Evolutionary conservation across 2,113 vertebrate genomes (phyloP).

Genomic region (Ophthalmolycus amberensis): DNA sequence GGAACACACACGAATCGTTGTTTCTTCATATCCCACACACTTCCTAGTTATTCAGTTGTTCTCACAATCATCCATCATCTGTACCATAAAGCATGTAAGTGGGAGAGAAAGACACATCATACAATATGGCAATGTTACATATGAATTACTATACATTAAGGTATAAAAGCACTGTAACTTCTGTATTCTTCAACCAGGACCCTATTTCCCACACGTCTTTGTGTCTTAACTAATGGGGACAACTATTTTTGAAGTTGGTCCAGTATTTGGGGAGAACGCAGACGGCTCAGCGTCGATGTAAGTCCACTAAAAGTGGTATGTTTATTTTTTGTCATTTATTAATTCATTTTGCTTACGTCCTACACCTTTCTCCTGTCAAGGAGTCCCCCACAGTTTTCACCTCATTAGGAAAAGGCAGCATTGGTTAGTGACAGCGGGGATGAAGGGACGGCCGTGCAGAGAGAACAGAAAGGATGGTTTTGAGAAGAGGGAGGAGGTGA

Average conservation of each 20-base stretch:
- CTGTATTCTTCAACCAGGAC: background rate
- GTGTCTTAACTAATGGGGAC: background rate
- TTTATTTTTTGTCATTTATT: background rate
- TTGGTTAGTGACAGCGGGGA: conserved; percentile 22
- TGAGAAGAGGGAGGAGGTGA: conserved; percentile 8
- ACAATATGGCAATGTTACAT: conserved; percentile 10
- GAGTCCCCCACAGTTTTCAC: background rate
- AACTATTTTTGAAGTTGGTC: background rate
- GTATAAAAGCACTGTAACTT: conserved; percentile 15
- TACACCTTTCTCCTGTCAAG: background rate
- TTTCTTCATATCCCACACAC: conserved; percentile 13
- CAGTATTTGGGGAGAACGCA: background rate
- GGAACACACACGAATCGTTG: background rate
- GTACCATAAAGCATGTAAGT: conserved; percentile 22
- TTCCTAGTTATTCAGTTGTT: conserved; percentile 45
- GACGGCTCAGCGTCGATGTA: background rate
- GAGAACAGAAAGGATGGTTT: conserved; percentile 23
- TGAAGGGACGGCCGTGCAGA: background rate
- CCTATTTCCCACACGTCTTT: background rate
- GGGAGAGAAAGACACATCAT: conserved; percentile 19
- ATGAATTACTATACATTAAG: conserved; percentile 32
- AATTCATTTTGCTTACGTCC: background rate
- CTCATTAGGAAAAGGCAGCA: conserved; percentile 43
- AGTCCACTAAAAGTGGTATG: background rate
- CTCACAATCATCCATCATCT: conserved; percentile 43